Base-by-base conservation (phyloP, 2,113 vertebrate species). In the Otis tarda region DNA sequence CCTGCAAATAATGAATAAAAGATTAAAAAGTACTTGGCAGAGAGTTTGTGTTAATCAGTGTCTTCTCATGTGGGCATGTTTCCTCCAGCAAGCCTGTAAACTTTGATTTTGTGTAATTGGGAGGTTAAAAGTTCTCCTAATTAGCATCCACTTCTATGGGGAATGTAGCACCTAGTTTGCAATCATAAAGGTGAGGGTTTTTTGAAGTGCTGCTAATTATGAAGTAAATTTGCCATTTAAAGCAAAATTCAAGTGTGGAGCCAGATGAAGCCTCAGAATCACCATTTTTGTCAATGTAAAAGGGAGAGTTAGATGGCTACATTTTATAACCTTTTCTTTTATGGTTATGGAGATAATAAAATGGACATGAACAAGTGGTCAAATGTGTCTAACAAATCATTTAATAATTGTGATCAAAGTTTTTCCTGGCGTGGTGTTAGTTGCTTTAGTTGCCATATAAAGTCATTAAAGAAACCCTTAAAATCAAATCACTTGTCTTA, bases 91-190 rank as follows among this genome's bases (percentile, higher is more conserved):
- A 92, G 53, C 39, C 57, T 68, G 65, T 90, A 93, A 88, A 96
- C 76, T 96, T 96, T 90, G 73, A 95, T 92, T 96, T 76, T 78
- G 27, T 87, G 60, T 87, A 92, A 95, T 45, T 90, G 88, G 73
- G 24, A 95, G 90, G 93, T 92, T 93, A 89, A 90, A 91, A 95
- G 49, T 93, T 87, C 57, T 90, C 24, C 83, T 82, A 93, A 96
- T 96, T 94, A 97, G 6, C 83, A 96, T 83, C 69, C 52, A 75
- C 60, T 89, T 96, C 76, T 84, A 55, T 43, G 64, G 69, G 70
- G 56, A 93, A 75, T 71, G 35, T 81, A 83, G 11, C 79, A 81
- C 76, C 43, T 87, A 81, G 79, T 95, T 93, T 89, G 39, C 35
- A 92, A 78, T 93, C 76, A 69, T 61, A 89, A 94, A 94, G 85